Evolutionary conservation across 92 coral and sea anemone genomes (phyloP).

Genomic region (Palythoa grandis): DNA sequence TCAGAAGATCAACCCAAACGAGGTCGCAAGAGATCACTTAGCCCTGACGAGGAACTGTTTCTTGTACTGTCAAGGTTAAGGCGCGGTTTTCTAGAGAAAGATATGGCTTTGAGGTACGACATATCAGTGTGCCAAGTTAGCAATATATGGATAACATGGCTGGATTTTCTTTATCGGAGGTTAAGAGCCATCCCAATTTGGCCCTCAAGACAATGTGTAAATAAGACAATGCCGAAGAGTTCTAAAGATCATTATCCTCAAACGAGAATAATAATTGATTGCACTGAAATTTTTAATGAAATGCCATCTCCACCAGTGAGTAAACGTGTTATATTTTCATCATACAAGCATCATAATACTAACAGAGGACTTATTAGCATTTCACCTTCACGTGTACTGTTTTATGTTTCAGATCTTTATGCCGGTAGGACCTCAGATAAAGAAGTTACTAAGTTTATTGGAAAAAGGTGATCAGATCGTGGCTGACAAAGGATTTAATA

Average conservation of each 20-base stretch:
- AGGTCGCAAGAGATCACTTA: slow-evolving; percentile 2
- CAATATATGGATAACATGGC: slow-evolving; percentile 50
- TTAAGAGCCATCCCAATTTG: slow-evolving; percentile 59
- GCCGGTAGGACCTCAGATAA: slow-evolving; percentile 54
- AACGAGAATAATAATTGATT: slow-evolving; percentile 61
- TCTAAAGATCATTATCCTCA: slow-evolving; percentile 51
- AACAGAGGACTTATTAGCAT: slow-evolving; percentile 49
- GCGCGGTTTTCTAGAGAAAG: slow-evolving; percentile 44
- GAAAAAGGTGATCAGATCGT: slow-evolving; percentile 49
- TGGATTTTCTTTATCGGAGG: slow-evolving; percentile 45
- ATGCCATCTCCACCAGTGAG: slow-evolving; percentile 51
- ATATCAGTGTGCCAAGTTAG: slow-evolving; percentile 39
- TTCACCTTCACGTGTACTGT: slow-evolving; percentile 48
- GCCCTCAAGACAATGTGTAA: slow-evolving; percentile 55
- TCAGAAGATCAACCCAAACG: slow-evolving; percentile 32
- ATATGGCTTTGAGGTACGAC: slow-evolving; percentile 20
- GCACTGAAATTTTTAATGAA: slow-evolving; percentile 60
- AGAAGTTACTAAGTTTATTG: slow-evolving; percentile 43
- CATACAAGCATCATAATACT: slow-evolving; percentile 52
- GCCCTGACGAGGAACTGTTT: slow-evolving; percentile 50
- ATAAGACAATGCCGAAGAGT: slow-evolving; percentile 44
- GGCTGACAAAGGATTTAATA: slow-evolving; percentile 64
- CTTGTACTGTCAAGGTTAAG: slow-evolving; percentile 23
- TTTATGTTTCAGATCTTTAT: slow-evolving; percentile 52
- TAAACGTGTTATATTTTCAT: slow-evolving; percentile 52